phyloP scores from a whole-genome alignment of 2,888 invertebrate genomes.

The Andrena flavipes region DNA sequence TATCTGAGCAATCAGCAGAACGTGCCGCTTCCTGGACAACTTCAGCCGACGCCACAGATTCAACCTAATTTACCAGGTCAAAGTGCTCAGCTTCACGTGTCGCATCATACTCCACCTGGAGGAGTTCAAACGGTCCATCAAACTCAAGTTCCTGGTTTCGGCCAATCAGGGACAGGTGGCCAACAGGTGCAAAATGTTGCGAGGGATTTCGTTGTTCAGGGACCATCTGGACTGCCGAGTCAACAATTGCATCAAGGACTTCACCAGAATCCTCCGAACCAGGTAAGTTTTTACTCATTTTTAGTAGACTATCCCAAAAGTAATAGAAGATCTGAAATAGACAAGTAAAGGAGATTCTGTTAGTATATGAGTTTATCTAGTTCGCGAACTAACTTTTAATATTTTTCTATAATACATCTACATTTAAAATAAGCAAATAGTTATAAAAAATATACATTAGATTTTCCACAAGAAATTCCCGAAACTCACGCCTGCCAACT shows the following conservation, averaged over 20 bases:
- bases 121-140: conserved; percentile 83
- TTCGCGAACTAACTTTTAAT: too few species aligned
- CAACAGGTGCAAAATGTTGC: conserved; percentile 76
- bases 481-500: too few species aligned
- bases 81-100: conserved; percentile 82
- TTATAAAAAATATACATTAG: too few species aligned
- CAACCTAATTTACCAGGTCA: conserved; percentile 82
- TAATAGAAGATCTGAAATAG: too few species aligned
- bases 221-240: conserved; percentile 70
- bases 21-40: conserved; percentile 81
- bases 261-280: conserved; percentile 74
- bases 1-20: conserved; percentile 78
- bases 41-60: conserved; percentile 77
- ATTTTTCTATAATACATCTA: too few species aligned
- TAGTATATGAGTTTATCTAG: too few species aligned
- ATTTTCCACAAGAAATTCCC: too few species aligned
- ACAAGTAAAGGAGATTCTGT: too few species aligned
- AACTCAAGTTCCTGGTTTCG: conserved; percentile 79
- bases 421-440: too few species aligned
- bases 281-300: conserved; percentile 61
- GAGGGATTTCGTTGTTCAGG: conserved; percentile 79
- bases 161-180: conserved; percentile 73
- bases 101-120: conserved; percentile 81
- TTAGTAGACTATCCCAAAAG: not conserved
- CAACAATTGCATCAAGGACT: conserved; percentile 77